phyloP scores from a whole-genome alignment of 2,888 invertebrate species.

The Steinernema carpocapsae region DNA sequence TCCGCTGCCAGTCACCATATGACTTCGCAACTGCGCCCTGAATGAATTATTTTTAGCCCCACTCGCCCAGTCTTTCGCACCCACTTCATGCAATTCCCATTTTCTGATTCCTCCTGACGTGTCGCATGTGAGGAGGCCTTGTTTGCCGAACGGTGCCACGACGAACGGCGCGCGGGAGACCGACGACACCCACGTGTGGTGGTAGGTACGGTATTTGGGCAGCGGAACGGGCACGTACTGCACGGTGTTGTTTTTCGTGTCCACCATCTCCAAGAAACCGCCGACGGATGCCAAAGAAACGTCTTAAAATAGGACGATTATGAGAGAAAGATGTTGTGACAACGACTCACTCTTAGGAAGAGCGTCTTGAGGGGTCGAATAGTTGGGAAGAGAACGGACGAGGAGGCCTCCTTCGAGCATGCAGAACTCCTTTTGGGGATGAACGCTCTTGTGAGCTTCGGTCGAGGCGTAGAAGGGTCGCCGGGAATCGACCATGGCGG shows the following conservation, averaged over 20 bases:
- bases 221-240: constrained; percentile 74
- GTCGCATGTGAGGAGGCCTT: constrained; percentile 74
- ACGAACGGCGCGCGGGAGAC: constrained; percentile 71
- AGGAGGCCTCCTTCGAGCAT: constrained; percentile 43
- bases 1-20: constrained; percentile 56
- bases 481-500: constrained; percentile 36
- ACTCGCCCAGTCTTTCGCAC: neutral
- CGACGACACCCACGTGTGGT: constrained; percentile 72
- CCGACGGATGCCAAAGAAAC: constrained; percentile 61
- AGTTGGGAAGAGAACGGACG: constrained; percentile 63
- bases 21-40: constrained; percentile 40
- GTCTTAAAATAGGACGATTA: constrained; percentile 44
- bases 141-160: constrained; percentile 71
- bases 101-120: constrained; percentile 73
- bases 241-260: constrained; percentile 71
- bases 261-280: constrained; percentile 74
- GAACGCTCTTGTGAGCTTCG: constrained; percentile 40
- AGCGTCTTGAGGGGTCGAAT: constrained; percentile 68
- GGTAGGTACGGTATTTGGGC: constrained; percentile 69
- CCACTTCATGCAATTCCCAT: constrained; percentile 73
- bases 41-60: neutral
- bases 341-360: constrained; percentile 61
- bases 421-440: constrained; percentile 44
- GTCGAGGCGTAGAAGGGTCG: constrained; percentile 44
- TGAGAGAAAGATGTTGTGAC: too few species aligned